Evolutionary conservation across 2,797 vertebrate genomes (phyloP), one percentile per base, ranked within the genome.

Genomic region (Myiotriccus ornatus): DNA sequence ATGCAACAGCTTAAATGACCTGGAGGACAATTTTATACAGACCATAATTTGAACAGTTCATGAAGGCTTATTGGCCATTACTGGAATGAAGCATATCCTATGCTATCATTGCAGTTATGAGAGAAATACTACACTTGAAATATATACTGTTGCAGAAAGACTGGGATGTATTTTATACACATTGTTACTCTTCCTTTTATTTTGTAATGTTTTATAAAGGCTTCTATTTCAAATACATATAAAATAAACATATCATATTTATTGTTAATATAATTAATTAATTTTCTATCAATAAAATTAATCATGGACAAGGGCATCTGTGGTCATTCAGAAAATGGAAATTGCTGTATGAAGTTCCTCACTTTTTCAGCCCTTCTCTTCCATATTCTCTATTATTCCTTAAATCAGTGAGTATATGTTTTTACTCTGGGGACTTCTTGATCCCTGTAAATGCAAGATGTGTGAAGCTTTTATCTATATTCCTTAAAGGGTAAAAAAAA

Each of bases 401-500:
- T 64, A 67, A 71, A 74, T 71, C 35, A 62, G 12, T 62, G 35
- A 53, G 35, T 68, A 69, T 39, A 14, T 64, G 16, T 41, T 64
- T 84, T 50, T 63, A 27, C 28, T 70, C 18, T 37, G 27, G 25
- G 24, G n/a, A 64, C 25, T 86, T 43, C 73, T 77, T 53, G 49
- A 56, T 64, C 27, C 22, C 74, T 69, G 88, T 35, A 95, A 90
- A 94, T 73, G 19, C 12, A 81, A 76, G 35, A 95, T 57, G 83
- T 84, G 76, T 94, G 78, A 96, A 70, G 43, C 46, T 95, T 50
- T 94, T 87, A 90, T 91, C 60, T 86, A 24, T 49, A 57, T 84
- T 94, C 32, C 60, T 95, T 84, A 60, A 92, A 82, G 65, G 22
- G 16, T 8, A 88, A 91, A 82, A 85, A 53, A 77, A 46, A 68